A percentile compares a stretch with the other conserved stretches of the same genome.
Evolutionary conservation across 2,113 vertebrate genomes (phyloP).

Genomic region (Saccopteryx leptura): DNA sequence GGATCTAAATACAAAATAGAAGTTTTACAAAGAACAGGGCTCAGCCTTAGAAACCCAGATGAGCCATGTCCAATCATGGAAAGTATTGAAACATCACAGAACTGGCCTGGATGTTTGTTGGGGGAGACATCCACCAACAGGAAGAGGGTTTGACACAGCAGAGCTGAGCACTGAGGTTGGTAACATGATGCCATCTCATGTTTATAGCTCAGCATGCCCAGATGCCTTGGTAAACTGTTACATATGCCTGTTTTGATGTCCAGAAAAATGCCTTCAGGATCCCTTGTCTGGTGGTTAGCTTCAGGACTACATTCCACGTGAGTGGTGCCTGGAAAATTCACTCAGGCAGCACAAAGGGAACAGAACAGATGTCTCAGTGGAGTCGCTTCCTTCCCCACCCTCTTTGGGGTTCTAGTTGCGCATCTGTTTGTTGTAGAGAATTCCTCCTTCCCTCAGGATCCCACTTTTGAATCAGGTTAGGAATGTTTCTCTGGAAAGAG

Average conservation of each 20-base stretch:
- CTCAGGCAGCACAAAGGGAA: neutral
- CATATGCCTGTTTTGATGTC: conserved; percentile 43
- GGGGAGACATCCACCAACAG: neutral
- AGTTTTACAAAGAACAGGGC: neutral
- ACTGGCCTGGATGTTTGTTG: neutral
- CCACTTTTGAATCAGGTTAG: neutral
- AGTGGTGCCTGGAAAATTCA: neutral
- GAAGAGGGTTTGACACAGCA: neutral
- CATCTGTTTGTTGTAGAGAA: neutral
- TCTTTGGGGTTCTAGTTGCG: conserved; percentile 25
- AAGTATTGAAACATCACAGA: neutral
- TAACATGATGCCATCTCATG: neutral
- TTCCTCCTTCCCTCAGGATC: neutral
- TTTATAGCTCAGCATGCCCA: neutral
- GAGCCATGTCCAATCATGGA: neutral
- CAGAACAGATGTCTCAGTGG: neutral
- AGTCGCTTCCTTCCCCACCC: neutral
- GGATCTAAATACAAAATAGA: neutral
- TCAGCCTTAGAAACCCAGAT: neutral
- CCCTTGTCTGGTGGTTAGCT: neutral
- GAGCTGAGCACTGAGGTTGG: neutral
- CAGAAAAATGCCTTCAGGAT: neutral
- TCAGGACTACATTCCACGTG: neutral
- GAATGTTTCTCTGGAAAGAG: neutral
- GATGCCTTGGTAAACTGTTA: neutral